Conservation (phyloP, 2,113 vertebrate genomes). For the Salvelinus sp. region DNA sequence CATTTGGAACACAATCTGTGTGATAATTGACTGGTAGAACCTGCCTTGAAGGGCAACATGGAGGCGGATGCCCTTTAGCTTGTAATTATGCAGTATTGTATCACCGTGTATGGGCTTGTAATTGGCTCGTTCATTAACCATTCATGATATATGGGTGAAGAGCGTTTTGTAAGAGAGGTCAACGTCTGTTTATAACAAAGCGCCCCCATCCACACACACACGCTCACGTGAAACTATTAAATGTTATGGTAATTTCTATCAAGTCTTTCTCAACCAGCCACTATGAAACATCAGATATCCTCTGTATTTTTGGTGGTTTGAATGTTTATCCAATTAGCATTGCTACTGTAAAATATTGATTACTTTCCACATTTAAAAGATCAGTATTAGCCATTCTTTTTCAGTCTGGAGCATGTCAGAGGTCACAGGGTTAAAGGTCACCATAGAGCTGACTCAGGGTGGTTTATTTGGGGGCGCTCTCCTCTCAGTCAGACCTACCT, state of each 20-base stretch:
- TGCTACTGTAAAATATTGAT: background rate
- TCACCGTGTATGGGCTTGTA: conserved; percentile 62
- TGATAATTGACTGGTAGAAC: conserved; percentile 74
- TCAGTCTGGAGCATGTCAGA: background rate
- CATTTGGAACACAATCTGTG: conserved; percentile 21
- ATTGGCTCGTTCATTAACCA: conserved; percentile 74
- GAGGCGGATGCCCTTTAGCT: conserved; percentile 66
- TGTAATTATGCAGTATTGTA: conserved; percentile 70
- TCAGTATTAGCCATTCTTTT: background rate
- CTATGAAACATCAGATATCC: background rate
- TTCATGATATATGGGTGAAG: conserved; percentile 55
- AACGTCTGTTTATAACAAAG: conserved; percentile 25
- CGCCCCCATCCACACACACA: background rate
- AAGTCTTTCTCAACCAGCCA: conserved; percentile 1
- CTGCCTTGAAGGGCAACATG: conserved; percentile 67
- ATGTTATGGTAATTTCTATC: conserved; percentile 2
- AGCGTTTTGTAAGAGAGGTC: conserved; percentile 49
- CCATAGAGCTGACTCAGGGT: background rate
- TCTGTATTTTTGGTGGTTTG: too few relatives aligned
- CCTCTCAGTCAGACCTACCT: too few relatives aligned
- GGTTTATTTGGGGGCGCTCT: background rate
- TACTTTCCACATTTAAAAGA: background rate
- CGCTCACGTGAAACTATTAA: conserved; percentile 13
- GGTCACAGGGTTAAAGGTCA: conserved; percentile 8
- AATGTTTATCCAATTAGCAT: conserved; percentile 4